Conservation (phyloP, 2,797 vertebrate genomes). For the Cossypha heuglini region DNA sequence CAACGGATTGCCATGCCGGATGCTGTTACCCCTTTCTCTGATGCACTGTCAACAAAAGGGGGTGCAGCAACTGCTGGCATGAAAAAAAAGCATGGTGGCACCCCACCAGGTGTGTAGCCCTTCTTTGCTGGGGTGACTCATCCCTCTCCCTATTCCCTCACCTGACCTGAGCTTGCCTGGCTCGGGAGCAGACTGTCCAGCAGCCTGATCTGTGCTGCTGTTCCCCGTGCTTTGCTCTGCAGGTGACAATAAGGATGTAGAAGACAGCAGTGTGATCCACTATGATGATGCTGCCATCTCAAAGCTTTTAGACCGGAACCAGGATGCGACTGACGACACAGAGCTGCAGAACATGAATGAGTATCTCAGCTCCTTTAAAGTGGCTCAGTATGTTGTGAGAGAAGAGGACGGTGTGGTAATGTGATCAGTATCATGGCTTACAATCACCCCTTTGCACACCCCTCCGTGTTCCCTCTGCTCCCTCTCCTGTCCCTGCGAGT, state of each 20-base stretch:
- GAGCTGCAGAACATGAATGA: slow-evolving; percentile 99
- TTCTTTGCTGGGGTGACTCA: fast-evolving
- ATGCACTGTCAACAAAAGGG: slow-evolving; percentile 59
- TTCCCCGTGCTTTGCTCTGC: neutral
- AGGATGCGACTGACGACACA: slow-evolving; percentile 91
- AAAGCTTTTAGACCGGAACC: slow-evolving; percentile 94
- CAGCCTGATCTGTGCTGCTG: fast-evolving
- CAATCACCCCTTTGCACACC: neutral
- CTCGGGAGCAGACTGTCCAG: fast-evolving
- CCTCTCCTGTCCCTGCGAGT: neutral
- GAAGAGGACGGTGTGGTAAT: slow-evolving; percentile 97
- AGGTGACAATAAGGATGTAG: slow-evolving; percentile 94
- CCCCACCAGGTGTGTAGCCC: slow-evolving; percentile 68
- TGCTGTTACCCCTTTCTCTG: slow-evolving; percentile 57
- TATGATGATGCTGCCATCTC: slow-evolving; percentile 96
- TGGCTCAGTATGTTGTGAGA: slow-evolving; percentile 97
- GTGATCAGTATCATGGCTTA: slow-evolving; percentile 50
- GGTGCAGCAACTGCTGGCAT: slow-evolving; percentile 41
- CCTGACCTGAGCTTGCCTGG: neutral
- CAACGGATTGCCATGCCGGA: slow-evolving; percentile 59
- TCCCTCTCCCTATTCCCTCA: neutral
- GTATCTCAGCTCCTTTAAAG: slow-evolving; percentile 99
- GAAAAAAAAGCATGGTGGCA: slow-evolving; percentile 74
- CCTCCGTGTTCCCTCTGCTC: neutral
- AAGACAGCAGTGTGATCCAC: slow-evolving; percentile 96